Conservation (phyloP, 2,888 invertebrate genomes). For the Iphiclides podalirius region DNA sequence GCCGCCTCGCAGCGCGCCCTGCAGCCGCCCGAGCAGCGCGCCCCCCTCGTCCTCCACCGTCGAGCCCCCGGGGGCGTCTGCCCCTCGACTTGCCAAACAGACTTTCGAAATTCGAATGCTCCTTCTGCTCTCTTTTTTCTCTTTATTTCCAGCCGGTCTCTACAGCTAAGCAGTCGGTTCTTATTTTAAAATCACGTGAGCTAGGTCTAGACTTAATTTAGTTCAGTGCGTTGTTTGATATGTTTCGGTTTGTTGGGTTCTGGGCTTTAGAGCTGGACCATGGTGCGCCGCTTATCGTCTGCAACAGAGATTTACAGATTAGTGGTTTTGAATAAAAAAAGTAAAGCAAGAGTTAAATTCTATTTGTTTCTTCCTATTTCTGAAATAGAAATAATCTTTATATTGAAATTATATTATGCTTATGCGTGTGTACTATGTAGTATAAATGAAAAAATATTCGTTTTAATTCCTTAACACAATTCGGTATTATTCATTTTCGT, state of each 20-base stretch:
- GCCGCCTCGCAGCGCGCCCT: slow-evolving; percentile 84
- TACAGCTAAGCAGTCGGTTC: slow-evolving; percentile 4
- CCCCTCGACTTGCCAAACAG: slow-evolving; percentile 37
- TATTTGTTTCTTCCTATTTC: too few species aligned
- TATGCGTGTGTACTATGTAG: too few species aligned
- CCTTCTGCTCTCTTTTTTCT: slow-evolving; percentile 7
- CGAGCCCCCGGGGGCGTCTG: slow-evolving; percentile 48
- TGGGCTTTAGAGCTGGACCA: slow-evolving; percentile 47
- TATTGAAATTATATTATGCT: too few species aligned
- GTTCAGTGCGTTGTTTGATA: slow-evolving; percentile 74
- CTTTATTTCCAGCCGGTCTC: slow-evolving; percentile 8
- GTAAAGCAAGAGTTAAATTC: neutral
- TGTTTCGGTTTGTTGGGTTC: slow-evolving; percentile 49
- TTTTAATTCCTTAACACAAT: too few species aligned
- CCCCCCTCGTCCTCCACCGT: slow-evolving; percentile 76
- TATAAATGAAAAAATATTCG: too few species aligned
- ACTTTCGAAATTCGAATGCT: slow-evolving; percentile 22
- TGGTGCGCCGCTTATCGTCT: slow-evolving; percentile 60
- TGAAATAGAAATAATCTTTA: too few species aligned
- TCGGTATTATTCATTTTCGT: slow-evolving; percentile 32
- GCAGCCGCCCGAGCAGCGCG: slow-evolving; percentile 83
- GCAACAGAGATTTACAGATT: slow-evolving; percentile 54
- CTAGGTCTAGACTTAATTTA: slow-evolving; percentile 30
- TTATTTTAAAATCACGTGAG: slow-evolving; percentile 20
- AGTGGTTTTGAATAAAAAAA: neutral